Percentiles rank a stretch among this genome's conserved stretches.
Conservation (phyloP, 2,888 invertebrate genomes). For the Caenorhabditis sulstoni region DNA sequence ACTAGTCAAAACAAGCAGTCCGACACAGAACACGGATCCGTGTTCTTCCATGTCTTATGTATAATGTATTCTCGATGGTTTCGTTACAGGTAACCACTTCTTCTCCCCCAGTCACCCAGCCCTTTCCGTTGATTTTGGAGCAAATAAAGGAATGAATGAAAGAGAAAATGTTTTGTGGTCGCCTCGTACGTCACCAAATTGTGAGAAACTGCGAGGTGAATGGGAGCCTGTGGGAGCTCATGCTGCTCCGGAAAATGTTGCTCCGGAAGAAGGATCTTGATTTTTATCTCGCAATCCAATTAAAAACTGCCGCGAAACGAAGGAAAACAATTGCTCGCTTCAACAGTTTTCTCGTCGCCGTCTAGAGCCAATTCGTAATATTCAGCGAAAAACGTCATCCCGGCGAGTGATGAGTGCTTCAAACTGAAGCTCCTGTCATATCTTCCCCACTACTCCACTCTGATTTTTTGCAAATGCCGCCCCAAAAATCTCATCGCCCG, state of each 20-base stretch:
- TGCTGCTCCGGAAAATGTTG: not conserved
- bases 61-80: slow-evolving; percentile 39
- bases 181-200: slow-evolving; percentile 33
- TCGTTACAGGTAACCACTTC: slow-evolving; percentile 48
- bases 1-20: slow-evolving; percentile 20
- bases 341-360: too few relatives aligned
- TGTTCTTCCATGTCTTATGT: slow-evolving; percentile 1
- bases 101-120: slow-evolving; percentile 26
- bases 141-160: slow-evolving; percentile 38
- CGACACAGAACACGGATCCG: not conserved
- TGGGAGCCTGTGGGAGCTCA: not conserved
- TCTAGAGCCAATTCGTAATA: too few relatives aligned
- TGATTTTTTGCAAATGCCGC: slow-evolving; percentile 23
- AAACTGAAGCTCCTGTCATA: too few relatives aligned
- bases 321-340: not conserved
- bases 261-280: not conserved
- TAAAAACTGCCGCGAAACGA: not conserved
- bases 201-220: slow-evolving; percentile 30
- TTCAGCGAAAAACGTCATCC: too few relatives aligned
- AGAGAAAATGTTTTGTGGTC: slow-evolving; percentile 36
- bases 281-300: not conserved
- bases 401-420: too few relatives aligned
- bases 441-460: not conserved
- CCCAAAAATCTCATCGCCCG: not conserved
- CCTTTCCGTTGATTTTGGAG: slow-evolving; percentile 45